Conservation (phyloP, 1,140 invertebrate genomes). For the Mizuhopecten yessoensis region DNA sequence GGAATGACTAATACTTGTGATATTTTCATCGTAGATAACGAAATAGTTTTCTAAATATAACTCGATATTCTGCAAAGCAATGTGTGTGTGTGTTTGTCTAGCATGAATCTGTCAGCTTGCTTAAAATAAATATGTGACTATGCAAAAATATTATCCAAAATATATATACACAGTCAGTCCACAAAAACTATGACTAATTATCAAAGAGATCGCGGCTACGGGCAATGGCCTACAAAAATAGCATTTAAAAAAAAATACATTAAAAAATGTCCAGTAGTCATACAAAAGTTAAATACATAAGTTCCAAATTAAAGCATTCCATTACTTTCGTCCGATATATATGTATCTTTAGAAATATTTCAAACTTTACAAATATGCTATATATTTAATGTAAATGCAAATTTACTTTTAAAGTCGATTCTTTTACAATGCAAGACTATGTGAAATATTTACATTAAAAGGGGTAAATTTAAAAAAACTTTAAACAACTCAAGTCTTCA, state of each 20-base stretch:
- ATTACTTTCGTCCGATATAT: neutral
- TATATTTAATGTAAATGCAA: too few species aligned
- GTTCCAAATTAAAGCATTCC: too few species aligned
- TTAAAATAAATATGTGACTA: conserved; percentile 36
- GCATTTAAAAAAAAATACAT: neutral
- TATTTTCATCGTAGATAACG: conserved; percentile 7
- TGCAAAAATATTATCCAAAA: neutral
- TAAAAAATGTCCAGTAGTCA: neutral
- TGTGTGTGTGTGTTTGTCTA: neutral
- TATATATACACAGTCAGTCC: neutral
- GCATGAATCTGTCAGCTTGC: neutral
- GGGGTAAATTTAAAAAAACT: too few species aligned
- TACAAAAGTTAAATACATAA: too few species aligned
- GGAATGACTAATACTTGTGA: neutral
- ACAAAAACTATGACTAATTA: neutral
- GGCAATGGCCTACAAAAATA: neutral
- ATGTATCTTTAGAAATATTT: neutral
- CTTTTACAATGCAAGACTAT: too few species aligned
- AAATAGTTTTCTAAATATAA: conserved; percentile 30
- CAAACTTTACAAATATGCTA: too few species aligned
- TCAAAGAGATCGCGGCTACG: neutral
- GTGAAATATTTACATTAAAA: too few species aligned
- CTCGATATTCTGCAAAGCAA: neutral
- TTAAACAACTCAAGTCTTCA: too few species aligned
- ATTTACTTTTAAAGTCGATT: too few species aligned